Evolutionary conservation across 2,797 vertebrate genomes (phyloP), one percentile per base, ranked within the genome.

Genomic region (Orientallactaga sibirica): DNA sequence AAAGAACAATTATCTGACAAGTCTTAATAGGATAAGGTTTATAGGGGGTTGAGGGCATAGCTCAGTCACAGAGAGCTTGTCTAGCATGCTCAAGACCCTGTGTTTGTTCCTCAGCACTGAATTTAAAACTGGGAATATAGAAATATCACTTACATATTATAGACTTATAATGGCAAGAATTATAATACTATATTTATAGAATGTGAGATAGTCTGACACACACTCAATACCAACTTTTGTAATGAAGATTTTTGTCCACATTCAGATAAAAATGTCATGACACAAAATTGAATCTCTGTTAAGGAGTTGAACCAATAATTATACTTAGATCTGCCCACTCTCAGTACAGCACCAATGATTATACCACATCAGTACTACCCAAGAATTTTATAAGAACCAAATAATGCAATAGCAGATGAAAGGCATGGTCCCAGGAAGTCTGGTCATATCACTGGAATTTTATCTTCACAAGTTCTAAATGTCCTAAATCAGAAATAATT

Each of bases 231-330:
- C n/a, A 88, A 62, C 52, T 77, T 90, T 2, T 71, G 16, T 12
- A 75, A 88, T 92, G 18, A 22, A 48, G 27, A 67, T 78, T 70
- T 81, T 83, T 88, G 37, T 20, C 68, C 66, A 67, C 71, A 94
- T 96, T 94, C 66, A 94, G 43, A 80, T 77, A 8, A 90, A 55
- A 93, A 70, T 14, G 82, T 52, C 14, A 88, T 80, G 66, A 58
- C 11, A 88, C 7, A 87, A 88, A 96, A 83, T 24, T 61, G 6
- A 25, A 82, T 18, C 52, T 10, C 16, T 85, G 58, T 92, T 81
- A 89, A 92, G 43, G 19, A 93, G 66, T 29, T 66, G 19, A 82
- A 16, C 24, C 20, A 74, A 77, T 68, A 89, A 41, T n/a, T n/a
- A 76, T 77, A 43, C 4, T 6, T 7, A 84, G 29, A 7, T n/a